A percentile compares a stretch with the other conserved stretches of the same genome.
These are phyloP conservation scores for Bursaphelenchus mucronatus DNA, from an alignment of 1,140 invertebrate species.

Conservation along the genomic window DNA sequence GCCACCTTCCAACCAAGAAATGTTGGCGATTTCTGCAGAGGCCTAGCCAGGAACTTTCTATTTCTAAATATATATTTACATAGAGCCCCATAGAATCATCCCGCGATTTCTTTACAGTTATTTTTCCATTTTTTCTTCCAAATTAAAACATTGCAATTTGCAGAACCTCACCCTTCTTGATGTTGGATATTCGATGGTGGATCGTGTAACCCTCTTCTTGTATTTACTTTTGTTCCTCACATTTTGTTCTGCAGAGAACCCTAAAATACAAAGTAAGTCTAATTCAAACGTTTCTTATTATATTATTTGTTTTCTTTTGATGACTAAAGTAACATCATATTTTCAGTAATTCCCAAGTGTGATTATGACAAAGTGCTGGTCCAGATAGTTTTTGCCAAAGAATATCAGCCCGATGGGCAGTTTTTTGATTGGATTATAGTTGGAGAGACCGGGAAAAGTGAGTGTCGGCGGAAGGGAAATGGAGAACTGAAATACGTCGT, in stretches of 20 bases:
- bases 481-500: conserved; percentile 47
- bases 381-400: conserved; percentile 36
- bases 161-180: too few relatives aligned
- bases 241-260: not conserved
- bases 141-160: too few relatives aligned
- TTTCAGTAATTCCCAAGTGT: conserved; percentile 43
- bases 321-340: conserved; percentile 3
- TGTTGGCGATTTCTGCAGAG: too few relatives aligned
- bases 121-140: too few relatives aligned
- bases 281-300: not conserved
- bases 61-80: too few relatives aligned
- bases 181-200: too few relatives aligned
- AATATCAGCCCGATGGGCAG: conserved; percentile 23
- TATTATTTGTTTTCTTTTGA: not conserved
- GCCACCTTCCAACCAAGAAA: too few relatives aligned
- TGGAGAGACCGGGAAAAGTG: conserved; percentile 30
- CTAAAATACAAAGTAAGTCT: not conserved
- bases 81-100: too few relatives aligned
- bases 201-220: too few relatives aligned
- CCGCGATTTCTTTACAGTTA: too few relatives aligned
- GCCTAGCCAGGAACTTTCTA: too few relatives aligned
- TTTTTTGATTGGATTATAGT: conserved; percentile 45
- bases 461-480: conserved; percentile 46
- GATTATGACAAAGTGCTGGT: conserved; percentile 36
- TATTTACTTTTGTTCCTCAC: too few relatives aligned